phyloP scores from a whole-genome alignment of 2,888 invertebrate genomes.

The Meteorus cinctellus region DNA sequence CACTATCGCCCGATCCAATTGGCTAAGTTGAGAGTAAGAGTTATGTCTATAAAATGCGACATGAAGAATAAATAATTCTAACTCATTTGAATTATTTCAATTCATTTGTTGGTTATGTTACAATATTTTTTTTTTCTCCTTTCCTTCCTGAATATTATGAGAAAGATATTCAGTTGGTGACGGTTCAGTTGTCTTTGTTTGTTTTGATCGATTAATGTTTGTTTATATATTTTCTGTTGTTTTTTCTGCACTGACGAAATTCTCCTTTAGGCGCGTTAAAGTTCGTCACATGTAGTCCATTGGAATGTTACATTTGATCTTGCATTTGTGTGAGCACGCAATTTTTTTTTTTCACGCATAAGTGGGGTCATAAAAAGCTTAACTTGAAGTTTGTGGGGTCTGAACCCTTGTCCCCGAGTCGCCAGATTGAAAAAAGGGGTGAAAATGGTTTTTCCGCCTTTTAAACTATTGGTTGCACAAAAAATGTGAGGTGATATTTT shows the following conservation, averaged over 20 bases:
- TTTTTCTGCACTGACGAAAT: constrained; percentile 16
- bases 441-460: too few species aligned
- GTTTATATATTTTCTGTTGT: not conserved
- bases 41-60: constrained; percentile 31
- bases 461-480: too few species aligned
- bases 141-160: too few species aligned
- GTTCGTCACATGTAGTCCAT: constrained; percentile 9
- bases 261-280: constrained; percentile 33
- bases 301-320: too few species aligned
- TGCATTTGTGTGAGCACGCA: too few species aligned
- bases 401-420: too few species aligned
- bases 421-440: too few species aligned
- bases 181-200: constrained; percentile 16
- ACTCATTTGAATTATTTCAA: not conserved
- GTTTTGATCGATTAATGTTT: constrained; percentile 9
- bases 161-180: not conserved
- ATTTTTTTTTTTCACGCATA: too few species aligned
- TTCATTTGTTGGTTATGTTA: not conserved
- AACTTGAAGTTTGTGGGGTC: too few species aligned
- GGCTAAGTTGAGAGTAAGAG: constrained; percentile 54
- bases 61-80: constrained; percentile 2
- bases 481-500: too few species aligned
- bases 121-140: not conserved
- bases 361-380: too few species aligned
- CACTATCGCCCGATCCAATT: constrained; percentile 68